Evolutionary conservation across 2,797 vertebrate genomes (phyloP), one percentile per base, ranked within the genome.

Genomic region (Diplodus sargus): DNA sequence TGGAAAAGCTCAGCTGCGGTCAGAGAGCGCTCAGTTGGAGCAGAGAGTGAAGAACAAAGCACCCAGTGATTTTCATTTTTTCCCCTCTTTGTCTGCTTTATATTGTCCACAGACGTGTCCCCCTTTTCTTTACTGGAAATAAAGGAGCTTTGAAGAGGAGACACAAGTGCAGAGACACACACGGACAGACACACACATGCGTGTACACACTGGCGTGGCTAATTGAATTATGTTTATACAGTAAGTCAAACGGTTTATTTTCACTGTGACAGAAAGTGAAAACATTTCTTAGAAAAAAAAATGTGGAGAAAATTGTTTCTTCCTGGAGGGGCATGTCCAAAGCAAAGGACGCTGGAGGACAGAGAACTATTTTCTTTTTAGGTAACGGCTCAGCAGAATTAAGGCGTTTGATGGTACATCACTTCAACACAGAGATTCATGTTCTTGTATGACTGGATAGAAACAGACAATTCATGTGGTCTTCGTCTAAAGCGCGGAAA

Each of bases 41-140:
- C 87, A 81, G 85, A 85, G 91, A 91, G 84, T 47, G 62, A 89
- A 90, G 93, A 94, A 95, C 95, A 96, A 95, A 95, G 94, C 92
- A 88, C 82, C 88, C 87, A 90, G 93, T 91, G 92, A 93, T 95
- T 94, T 94, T 92, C 91, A 91, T 87, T 90, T 90, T 87, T 83
- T 85, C 87, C 87, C 81, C 85, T 86, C 91, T 92, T 92, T 94
- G 92, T 93, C 89, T 88, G 90, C 81, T 83, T 82, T 82, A 83
- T 85, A 90, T 90, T 90, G 88, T 91, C 86, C 86, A 83, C 87
- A 92, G 85, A 92, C 85, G 80, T 84, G 88, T 86, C 86, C 79
- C 60, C 78, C 89, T 90, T 88, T 90, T 85, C 85, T 90, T 89
- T 77, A 82, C 84, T 87, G 90, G 74, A 85, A 78, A 91, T 83